phyloP scores from a whole-genome alignment of 2,888 invertebrate species.

The Rhingia rostrata region DNA sequence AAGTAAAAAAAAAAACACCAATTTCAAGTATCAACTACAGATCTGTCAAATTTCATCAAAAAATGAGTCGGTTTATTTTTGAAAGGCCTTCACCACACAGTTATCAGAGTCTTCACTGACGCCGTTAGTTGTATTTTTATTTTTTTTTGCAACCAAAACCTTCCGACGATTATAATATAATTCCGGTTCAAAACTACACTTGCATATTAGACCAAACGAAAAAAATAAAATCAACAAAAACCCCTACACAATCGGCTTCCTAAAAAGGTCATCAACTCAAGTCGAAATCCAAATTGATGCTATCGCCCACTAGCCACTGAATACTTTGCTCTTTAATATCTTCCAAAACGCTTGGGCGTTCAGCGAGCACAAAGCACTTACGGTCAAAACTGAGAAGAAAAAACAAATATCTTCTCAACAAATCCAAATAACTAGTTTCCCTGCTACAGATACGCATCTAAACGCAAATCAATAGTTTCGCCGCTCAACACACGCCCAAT shows the following conservation, averaged over 20 bases:
- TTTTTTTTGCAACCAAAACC: no score
- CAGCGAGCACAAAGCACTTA: conserved; percentile 20
- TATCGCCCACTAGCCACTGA: conserved; percentile 45
- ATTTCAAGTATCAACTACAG: no score
- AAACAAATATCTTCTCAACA: neutral
- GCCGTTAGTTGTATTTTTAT: neutral
- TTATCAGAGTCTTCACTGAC: neutral
- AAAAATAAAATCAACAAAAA: conserved; percentile 62
- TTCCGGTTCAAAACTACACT: conserved; percentile 34
- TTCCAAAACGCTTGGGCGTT: conserved; percentile 47
- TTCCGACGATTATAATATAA: conserved; percentile 12
- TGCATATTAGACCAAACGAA: conserved; percentile 34
- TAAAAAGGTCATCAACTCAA: conserved; percentile 67
- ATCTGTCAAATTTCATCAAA: no score
- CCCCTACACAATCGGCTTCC: conserved; percentile 59
- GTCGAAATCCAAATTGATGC: conserved; percentile 42
- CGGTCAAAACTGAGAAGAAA: conserved; percentile 25
- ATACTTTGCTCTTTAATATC: conserved; percentile 52
- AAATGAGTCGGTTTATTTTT: no score
- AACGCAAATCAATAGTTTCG: conserved; percentile 65
- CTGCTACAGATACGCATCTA: conserved; percentile 62
- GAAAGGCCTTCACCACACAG: neutral
- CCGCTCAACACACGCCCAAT: conserved; percentile 65
- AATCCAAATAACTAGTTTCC: conserved; percentile 55
- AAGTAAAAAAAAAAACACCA: no score